phyloP scores from a whole-genome alignment of 2,888 invertebrate genomes.

The Hipparchia sbordonii region DNA sequence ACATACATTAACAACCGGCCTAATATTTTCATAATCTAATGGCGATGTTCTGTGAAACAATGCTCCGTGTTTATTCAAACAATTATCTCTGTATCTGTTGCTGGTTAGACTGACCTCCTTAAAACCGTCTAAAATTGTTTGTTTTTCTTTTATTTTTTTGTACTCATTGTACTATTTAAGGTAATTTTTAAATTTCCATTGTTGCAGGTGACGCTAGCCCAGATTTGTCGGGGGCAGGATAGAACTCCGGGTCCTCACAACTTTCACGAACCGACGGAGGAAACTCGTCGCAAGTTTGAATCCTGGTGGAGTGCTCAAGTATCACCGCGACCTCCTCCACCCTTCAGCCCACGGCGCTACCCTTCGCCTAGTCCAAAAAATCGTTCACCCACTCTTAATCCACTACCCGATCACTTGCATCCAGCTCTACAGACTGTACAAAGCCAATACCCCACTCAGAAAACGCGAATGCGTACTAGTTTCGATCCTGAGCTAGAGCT shows the following conservation, averaged over 20 bases:
- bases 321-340: constrained; percentile 82
- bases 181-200: constrained; percentile 48
- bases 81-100: constrained; percentile 77
- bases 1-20: constrained; percentile 81
- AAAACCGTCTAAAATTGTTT: constrained; percentile 78
- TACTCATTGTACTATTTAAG: constrained; percentile 40
- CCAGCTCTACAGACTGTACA: constrained; percentile 90
- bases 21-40: constrained; percentile 84
- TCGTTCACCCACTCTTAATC: constrained; percentile 72
- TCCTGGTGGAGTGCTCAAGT: constrained; percentile 94
- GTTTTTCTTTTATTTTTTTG: constrained; percentile 59
- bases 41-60: constrained; percentile 83
- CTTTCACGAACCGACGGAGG: constrained; percentile 90
- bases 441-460: constrained; percentile 90
- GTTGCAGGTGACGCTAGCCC: constrained; percentile 89
- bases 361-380: constrained; percentile 79
- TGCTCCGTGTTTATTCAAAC: constrained; percentile 73
- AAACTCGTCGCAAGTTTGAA: constrained; percentile 93
- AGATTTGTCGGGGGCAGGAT: constrained; percentile 91
- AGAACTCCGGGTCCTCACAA: constrained; percentile 85
- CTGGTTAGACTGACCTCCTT: constrained; percentile 81
- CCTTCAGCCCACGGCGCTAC: constrained; percentile 77
- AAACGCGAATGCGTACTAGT: constrained; percentile 97
- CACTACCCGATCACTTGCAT: constrained; percentile 84
- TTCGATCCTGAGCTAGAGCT: constrained; percentile 98